These are phyloP conservation scores for Xanthorhoe spadicearia DNA, from an alignment of 2,888 invertebrate genomes.

Conservation along the genomic window DNA sequence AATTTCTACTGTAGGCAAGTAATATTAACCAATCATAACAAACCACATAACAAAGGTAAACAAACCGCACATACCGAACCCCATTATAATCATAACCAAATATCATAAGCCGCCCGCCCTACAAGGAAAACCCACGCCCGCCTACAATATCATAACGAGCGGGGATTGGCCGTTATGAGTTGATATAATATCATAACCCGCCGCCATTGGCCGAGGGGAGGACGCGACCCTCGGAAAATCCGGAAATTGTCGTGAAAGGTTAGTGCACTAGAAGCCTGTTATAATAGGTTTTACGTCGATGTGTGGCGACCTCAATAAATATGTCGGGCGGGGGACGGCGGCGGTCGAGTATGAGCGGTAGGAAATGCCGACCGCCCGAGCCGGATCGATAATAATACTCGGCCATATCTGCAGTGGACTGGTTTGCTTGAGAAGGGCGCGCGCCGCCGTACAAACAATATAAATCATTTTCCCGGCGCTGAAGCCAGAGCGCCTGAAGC, in stretches of 20 bases:
- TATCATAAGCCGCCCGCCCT: slow-evolving; percentile 82
- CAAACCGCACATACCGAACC: slow-evolving; percentile 52
- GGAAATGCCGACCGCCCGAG: slow-evolving; percentile 78
- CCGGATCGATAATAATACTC: slow-evolving; percentile 85
- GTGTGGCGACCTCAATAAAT: slow-evolving; percentile 77
- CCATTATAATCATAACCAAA: slow-evolving; percentile 80
- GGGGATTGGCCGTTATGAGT: slow-evolving; percentile 82
- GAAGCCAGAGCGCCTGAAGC: slow-evolving; percentile 69
- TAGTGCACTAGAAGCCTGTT: slow-evolving; percentile 61
- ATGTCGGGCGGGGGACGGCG: slow-evolving; percentile 66
- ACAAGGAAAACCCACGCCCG: slow-evolving; percentile 71
- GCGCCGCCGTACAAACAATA: slow-evolving; percentile 80
- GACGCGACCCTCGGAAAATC: slow-evolving; percentile 58
- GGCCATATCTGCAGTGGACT: slow-evolving; percentile 84
- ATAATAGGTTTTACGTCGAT: slow-evolving; percentile 68
- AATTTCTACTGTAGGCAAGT: background rate
- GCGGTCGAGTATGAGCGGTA: slow-evolving; percentile 78
- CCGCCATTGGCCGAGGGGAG: slow-evolving; percentile 81
- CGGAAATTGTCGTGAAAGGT: slow-evolving; percentile 60
- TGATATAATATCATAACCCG: slow-evolving; percentile 87
- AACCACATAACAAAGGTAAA: slow-evolving; percentile 48
- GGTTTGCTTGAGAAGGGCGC: slow-evolving; percentile 78
- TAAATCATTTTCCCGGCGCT: slow-evolving; percentile 81
- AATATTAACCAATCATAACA: background rate
- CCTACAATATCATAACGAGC: slow-evolving; percentile 84